Percentiles rank a stretch among this genome's conserved stretches.
Evolutionary conservation across 2,888 invertebrate genomes (phyloP).

Genomic region (Sicus ferrugineus): DNA sequence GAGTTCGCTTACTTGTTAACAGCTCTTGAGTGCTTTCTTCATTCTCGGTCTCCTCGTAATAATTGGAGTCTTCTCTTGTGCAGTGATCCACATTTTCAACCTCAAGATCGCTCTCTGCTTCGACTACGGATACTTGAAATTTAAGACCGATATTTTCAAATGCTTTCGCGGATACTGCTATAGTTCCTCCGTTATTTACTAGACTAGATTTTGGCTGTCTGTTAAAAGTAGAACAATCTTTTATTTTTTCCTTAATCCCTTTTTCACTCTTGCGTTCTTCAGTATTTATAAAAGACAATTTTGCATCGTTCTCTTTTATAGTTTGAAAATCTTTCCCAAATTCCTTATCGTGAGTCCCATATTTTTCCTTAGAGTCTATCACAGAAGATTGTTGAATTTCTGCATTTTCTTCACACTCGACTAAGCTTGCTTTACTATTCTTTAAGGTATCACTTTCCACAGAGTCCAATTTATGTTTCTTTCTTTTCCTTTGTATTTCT

Average conservation of each 20-base stretch:
- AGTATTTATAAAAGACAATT: background rate
- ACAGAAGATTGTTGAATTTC: too few species aligned
- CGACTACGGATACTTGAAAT: background rate
- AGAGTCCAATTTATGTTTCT: too few species aligned
- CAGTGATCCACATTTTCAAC: conserved; percentile 8
- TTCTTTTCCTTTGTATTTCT: too few species aligned
- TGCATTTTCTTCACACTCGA: too few species aligned
- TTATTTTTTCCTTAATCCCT: background rate
- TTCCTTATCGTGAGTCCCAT: too few species aligned
- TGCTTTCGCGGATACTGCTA: background rate
- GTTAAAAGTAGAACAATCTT: background rate
- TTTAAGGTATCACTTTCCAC: too few species aligned
- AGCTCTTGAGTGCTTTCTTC: conserved; percentile 35
- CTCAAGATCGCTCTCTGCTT: conserved; percentile 17
- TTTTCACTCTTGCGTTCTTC: background rate
- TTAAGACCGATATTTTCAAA: background rate
- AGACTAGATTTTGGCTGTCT: background rate
- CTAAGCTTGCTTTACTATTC: too few species aligned
- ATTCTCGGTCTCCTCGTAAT: conserved; percentile 31
- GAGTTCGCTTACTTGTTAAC: conserved; percentile 9
- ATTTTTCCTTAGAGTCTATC: too few species aligned
- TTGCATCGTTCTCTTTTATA: too few species aligned
- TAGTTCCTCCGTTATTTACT: background rate
- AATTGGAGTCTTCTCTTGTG: conserved; percentile 8
- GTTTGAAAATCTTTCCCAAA: too few species aligned